Conservation (phyloP, 2,797 vertebrate species). For the Sciurus carolinensis region DNA sequence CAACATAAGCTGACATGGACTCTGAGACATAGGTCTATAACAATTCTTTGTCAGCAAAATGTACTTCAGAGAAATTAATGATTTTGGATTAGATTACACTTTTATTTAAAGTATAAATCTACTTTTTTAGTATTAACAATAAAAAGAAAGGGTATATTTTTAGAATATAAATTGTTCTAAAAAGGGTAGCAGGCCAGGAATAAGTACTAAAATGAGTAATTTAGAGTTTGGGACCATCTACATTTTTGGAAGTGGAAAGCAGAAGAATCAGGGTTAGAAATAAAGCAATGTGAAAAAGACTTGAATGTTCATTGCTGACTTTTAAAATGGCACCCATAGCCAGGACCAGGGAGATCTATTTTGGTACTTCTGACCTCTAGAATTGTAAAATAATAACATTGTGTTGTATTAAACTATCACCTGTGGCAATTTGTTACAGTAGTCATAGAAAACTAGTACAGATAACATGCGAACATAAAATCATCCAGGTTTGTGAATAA, state of each 20-base stretch:
- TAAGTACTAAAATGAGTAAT: background rate
- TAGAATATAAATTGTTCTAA: background rate
- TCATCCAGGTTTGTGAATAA: slow-evolving; percentile 9
- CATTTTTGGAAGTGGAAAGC: background rate
- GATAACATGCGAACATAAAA: background rate
- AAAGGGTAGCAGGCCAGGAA: background rate
- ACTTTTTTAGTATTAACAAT: background rate
- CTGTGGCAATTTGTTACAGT: too few species aligned
- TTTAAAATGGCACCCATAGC: background rate
- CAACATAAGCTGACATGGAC: background rate
- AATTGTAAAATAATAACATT: too few species aligned
- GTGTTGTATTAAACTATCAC: too few species aligned
- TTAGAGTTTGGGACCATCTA: background rate
- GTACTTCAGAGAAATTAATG: background rate
- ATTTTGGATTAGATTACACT: background rate
- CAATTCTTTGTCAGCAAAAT: slow-evolving; percentile 14
- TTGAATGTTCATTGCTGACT: background rate
- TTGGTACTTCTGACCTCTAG: background rate
- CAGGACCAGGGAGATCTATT: background rate
- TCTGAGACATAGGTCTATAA: background rate
- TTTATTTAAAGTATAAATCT: slow-evolving; percentile 24
- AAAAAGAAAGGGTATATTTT: background rate
- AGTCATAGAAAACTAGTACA: background rate
- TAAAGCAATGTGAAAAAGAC: background rate
- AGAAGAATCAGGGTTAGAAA: too few species aligned